Evolutionary conservation across 1,140 invertebrate genomes (phyloP), one percentile per base, ranked within the genome.

Genomic region (Orchesella cincta): DNA sequence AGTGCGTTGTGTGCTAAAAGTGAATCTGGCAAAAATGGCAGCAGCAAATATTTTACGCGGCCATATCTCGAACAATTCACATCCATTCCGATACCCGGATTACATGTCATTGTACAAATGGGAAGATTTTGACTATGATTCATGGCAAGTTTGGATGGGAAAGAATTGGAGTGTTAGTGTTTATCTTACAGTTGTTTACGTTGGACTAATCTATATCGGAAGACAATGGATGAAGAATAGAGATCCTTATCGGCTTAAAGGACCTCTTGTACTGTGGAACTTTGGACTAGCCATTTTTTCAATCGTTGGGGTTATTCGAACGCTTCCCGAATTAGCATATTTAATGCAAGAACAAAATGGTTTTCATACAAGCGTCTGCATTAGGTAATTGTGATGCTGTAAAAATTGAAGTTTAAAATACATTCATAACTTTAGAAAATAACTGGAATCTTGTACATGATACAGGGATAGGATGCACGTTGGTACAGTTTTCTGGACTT

Each of bases 401-500:
- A n/a, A n/a, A n/a, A n/a, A n/a, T n/a, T n/a, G n/a, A n/a, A n/a
- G n/a, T n/a, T n/a, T n/a, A n/a, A n/a, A n/a, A n/a, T n/a, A n/a
- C n/a, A n/a, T n/a, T n/a, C n/a, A n/a, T n/a, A n/a, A n/a, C n/a
- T n/a, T n/a, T n/a, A n/a, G n/a, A n/a, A n/a, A n/a, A n/a, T n/a
- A n/a, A n/a, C n/a, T n/a, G n/a, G n/a, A n/a, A n/a, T n/a, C n/a
- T n/a, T n/a, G n/a, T n/a, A n/a, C n/a, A n/a, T n/a, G n/a, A n/a
- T n/a, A n/a, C 77, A 95, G 72, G 46, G 76, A 77, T 23, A 34
- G 57, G 35, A 64, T 74, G 82, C 92, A 94, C 85, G 90, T 91
- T 81, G 94, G 96, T 18, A 93, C 92, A 62, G 94, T 94, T 0
- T 98, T 98, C 85, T 99, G 96, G 97, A 94, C 95, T 71, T 96